Conservation (phyloP, 2,888 invertebrate genomes). For the Drosophila siamana region DNA sequence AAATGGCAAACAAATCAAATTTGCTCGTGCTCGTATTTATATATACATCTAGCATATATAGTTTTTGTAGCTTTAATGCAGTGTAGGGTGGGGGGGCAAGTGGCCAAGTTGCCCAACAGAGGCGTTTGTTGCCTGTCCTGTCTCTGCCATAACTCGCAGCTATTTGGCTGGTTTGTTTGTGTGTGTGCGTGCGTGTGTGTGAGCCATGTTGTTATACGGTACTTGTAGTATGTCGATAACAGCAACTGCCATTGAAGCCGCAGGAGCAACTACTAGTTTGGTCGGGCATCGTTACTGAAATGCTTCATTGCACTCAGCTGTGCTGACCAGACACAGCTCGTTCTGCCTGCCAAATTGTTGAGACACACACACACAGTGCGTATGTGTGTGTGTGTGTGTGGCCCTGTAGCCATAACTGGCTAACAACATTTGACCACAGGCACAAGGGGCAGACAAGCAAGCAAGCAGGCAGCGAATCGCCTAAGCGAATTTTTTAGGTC, state of each 20-base stretch:
- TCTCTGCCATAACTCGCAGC: conserved; percentile 15
- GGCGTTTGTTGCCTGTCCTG: background rate
- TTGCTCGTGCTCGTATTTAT: conserved; percentile 13
- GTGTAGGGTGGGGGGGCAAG: conserved; percentile 6
- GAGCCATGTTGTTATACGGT: conserved; percentile 21
- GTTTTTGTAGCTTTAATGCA: background rate
- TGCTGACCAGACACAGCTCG: conserved; percentile 37
- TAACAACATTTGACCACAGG: conserved; percentile 39
- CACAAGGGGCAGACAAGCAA: conserved; percentile 22
- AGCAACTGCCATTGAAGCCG: conserved; percentile 12
- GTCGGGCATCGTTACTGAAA: conserved; percentile 23
- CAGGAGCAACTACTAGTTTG: conserved; percentile 14
- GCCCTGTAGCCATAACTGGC: conserved; percentile 22
- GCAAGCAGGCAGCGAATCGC: background rate
- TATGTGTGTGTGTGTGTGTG: conserved; percentile 13
- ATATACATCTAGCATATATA: too few relatives aligned
- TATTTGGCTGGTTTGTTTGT: conserved; percentile 11
- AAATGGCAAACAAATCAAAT: conserved; percentile 23
- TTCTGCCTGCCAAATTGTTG: conserved; percentile 32
- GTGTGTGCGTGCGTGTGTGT: conserved; percentile 5
- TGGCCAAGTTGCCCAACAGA: background rate
- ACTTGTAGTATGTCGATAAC: conserved; percentile 48
- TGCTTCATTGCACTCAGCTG: conserved; percentile 50
- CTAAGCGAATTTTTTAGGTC: conserved; percentile 9
- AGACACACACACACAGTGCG: conserved; percentile 5